phyloP scores from a whole-genome alignment of 2,113 vertebrate genomes.

The Catharus minimus region DNA sequence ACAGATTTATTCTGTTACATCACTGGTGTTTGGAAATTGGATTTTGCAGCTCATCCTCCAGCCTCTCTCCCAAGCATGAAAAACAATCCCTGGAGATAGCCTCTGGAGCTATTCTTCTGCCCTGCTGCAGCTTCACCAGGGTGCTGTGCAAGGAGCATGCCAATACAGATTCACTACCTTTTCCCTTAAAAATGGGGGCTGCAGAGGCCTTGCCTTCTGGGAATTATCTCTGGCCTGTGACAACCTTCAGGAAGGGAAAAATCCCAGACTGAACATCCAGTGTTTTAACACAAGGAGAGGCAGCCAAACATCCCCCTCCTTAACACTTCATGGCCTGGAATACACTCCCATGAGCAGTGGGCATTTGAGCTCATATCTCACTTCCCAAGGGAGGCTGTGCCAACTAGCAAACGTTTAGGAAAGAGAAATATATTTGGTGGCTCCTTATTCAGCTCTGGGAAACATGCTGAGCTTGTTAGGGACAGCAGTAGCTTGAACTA shows the following conservation, averaged over 20 bases:
- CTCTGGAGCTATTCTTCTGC: neutral
- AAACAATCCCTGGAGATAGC: neutral
- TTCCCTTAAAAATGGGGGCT: neutral
- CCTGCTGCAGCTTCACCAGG: neutral
- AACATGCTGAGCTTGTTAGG: neutral
- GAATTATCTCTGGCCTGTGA: neutral
- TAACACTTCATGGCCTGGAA: neutral
- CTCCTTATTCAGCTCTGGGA: neutral
- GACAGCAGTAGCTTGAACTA: neutral
- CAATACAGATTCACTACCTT: neutral
- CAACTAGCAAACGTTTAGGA: neutral
- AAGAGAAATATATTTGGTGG: neutral
- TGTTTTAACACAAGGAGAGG: neutral
- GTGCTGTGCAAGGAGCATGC: neutral
- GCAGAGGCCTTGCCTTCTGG: neutral
- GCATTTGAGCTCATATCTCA: neutral
- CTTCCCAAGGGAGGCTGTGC: neutral
- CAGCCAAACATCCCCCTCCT: neutral
- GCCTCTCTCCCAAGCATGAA: neutral
- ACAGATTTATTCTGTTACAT: neutral
- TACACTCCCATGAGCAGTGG: accelerated
- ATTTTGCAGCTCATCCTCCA: neutral
- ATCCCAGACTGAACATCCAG: neutral
- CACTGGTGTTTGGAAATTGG: neutral
- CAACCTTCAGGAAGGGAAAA: neutral